These are phyloP conservation scores for Melipona bicolor DNA, from an alignment of 2,888 invertebrate species.

Conservation along the genomic window DNA sequence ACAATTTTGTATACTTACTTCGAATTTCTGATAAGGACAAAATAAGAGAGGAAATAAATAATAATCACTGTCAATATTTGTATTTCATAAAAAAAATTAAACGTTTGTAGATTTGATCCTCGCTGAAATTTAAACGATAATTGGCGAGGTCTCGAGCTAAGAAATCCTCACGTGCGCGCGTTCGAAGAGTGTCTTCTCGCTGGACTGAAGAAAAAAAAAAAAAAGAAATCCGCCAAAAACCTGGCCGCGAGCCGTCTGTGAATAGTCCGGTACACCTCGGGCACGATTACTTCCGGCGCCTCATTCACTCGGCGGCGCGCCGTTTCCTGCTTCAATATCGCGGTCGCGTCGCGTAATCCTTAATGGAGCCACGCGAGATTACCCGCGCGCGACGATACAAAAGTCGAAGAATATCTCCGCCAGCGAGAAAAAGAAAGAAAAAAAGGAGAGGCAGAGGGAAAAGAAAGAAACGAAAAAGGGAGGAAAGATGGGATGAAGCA, in stretches of 20 bases:
- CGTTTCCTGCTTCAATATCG: conserved; percentile 19
- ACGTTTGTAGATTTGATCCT: too few relatives aligned
- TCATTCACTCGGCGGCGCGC: not conserved
- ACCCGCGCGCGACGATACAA: not conserved
- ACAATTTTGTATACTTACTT: too few relatives aligned
- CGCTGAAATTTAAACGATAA: too few relatives aligned
- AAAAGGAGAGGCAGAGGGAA: not conserved
- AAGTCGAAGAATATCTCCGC: conserved; percentile 19
- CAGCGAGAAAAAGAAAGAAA: not conserved
- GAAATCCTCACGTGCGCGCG: too few relatives aligned
- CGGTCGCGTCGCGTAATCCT: conserved; percentile 9
- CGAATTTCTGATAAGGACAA: too few relatives aligned
- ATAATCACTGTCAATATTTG: too few relatives aligned
- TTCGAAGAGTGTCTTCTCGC: not conserved
- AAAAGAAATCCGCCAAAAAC: not conserved
- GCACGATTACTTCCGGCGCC: not conserved
- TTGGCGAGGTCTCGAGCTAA: too few relatives aligned
- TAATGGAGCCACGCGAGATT: conserved; percentile 26
- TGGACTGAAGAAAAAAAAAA: not conserved
- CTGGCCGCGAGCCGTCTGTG: not conserved
- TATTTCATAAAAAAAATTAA: too few relatives aligned
- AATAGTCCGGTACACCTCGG: not conserved
- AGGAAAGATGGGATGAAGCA: not conserved
- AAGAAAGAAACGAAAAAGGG: not conserved
- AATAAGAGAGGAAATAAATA: too few relatives aligned